Conservation (phyloP, 2,797 vertebrate species). For the Babyrousa celebensis region DNA sequence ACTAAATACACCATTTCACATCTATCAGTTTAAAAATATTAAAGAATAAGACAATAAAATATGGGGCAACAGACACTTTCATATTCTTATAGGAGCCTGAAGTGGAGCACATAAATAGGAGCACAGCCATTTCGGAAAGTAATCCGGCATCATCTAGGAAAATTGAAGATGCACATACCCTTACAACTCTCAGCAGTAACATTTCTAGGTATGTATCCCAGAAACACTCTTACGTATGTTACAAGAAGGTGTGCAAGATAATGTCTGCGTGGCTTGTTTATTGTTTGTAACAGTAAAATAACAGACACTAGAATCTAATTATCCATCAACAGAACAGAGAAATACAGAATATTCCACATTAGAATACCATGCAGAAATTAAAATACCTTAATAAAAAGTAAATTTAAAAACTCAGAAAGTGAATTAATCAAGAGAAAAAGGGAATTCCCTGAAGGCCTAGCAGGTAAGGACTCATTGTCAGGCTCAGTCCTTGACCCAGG, state of each 20-base stretch:
- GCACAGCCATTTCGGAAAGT: conserved; percentile 28
- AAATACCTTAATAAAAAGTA: background rate
- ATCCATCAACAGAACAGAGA: background rate
- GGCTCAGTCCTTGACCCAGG: too few species aligned
- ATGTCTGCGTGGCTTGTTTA: background rate
- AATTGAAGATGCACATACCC: background rate
- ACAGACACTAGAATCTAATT: conserved; percentile 12
- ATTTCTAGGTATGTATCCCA: conserved; percentile 28
- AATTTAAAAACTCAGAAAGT: too few species aligned
- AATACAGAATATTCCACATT: conserved; percentile 20
- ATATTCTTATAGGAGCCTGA: background rate
- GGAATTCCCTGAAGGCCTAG: too few species aligned
- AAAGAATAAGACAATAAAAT: conserved; percentile 24
- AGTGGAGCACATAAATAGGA: too few species aligned
- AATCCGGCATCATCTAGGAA: background rate
- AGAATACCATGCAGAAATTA: background rate
- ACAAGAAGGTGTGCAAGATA: background rate
- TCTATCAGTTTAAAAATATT: conserved; percentile 42
- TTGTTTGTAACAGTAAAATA: conserved; percentile 44
- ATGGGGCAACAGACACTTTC: background rate
- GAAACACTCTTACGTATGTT: background rate
- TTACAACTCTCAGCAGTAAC: conserved; percentile 1
- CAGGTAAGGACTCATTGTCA: too few species aligned
- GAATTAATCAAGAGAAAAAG: background rate
- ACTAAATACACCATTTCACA: background rate